Evolutionary conservation across 2,888 invertebrate species (phyloP), one percentile per base, ranked within the genome.

Genomic region (Hypercompe scribonia): DNA sequence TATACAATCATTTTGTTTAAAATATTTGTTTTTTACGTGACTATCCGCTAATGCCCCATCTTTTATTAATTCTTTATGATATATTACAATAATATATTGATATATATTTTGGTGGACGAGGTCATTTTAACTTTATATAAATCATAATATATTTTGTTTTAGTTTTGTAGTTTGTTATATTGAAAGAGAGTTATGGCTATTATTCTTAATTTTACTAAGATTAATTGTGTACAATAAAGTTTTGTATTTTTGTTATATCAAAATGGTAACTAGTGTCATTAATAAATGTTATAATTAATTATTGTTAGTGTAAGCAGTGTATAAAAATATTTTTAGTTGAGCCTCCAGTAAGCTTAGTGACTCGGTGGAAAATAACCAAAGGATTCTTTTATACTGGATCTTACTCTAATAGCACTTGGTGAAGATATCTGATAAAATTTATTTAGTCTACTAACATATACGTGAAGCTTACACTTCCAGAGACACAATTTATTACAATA

Each of bases 1-100:
- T 75, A 75, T 76, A 78, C 90, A 90, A 92, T 92, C 91, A 85
- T 86, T 89, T 83, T 75, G 76, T 81, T 84, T 92, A 90, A 94
- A 88, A 89, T 92, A 93, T 93, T 78, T 82, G 76, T 89, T 88
- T 88, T 65, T 83, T 89, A 91, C 94, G 94, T 94, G 94, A 90
- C 93, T 92, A 90, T 90, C 78, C 75, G 81, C 80, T 85, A 85
- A 91, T 88, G 84, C 87, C 82, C 84, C 83, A 85, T 80, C 86
- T 87, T 89, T 86, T 89, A 75, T 72, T 77, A 77, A 77, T 73
- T 71, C 70, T 46, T 67, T 74, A 77, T 81, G 81, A 86, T 79
- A 75, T 81, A 82, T 81, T 67, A 31, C 34, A 80, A 81, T 68
- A 79, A 77, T 84, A 77, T 84, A 85, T 86, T 80, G 73, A 78